phyloP scores from a whole-genome alignment of 2,888 invertebrate genomes.

The Lathronympha strigana region DNA sequence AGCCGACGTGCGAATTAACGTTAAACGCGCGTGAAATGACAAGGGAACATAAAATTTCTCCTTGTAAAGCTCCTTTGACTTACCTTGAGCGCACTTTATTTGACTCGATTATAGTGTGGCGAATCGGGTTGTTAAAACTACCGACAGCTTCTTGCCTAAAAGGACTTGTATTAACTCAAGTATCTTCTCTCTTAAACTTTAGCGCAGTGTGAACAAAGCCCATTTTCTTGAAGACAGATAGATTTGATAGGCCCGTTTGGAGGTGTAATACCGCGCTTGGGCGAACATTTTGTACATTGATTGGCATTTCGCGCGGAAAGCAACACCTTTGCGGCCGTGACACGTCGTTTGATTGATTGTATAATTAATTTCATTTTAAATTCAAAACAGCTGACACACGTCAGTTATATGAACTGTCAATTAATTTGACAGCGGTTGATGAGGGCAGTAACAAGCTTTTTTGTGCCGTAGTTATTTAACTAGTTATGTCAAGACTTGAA shows the following conservation, averaged over 20 bases:
- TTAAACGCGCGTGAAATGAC: conserved; percentile 81
- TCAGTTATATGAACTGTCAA: conserved; percentile 76
- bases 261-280: conserved; percentile 55
- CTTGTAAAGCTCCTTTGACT: conserved; percentile 55
- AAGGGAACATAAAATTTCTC: conserved; percentile 75
- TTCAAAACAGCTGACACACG: conserved; percentile 71
- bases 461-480: conserved; percentile 64
- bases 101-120: conserved; percentile 78
- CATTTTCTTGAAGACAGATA: conserved; percentile 44
- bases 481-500: conserved; percentile 59
- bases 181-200: conserved; percentile 50
- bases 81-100: conserved; percentile 54
- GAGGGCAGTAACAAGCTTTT: conserved; percentile 74
- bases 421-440: conserved; percentile 79
- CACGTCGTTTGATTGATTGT: conserved; percentile 80
- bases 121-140: conserved; percentile 75
- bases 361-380: conserved; percentile 82
- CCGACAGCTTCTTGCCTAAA: conserved; percentile 51
- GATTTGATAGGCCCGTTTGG: conserved; percentile 49
- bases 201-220: conserved; percentile 51
- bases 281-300: conserved; percentile 76
- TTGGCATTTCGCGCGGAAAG: conserved; percentile 81
- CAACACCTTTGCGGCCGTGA: conserved; percentile 79
- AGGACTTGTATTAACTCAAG: conserved; percentile 44
- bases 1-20: conserved; percentile 72